phyloP scores from a whole-genome alignment of 2,888 invertebrate species.

The Nomada lathburiana region DNA sequence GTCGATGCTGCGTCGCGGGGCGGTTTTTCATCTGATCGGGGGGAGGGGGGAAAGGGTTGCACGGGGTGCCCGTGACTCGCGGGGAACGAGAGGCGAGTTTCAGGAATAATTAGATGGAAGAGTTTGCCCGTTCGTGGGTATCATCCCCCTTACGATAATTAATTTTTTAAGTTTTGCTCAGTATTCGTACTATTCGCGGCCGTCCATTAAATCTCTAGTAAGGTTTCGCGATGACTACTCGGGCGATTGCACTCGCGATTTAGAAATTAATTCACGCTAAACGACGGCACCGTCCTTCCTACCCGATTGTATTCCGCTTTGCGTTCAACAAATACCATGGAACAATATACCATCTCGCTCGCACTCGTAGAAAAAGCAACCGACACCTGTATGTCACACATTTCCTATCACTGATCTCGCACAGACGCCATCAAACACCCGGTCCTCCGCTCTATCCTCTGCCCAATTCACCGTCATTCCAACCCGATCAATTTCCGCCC shows the following conservation, averaged over 20 bases:
- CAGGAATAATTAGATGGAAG: neutral
- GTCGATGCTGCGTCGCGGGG: slow-evolving; percentile 2
- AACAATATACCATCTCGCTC: neutral
- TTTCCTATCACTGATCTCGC: neutral
- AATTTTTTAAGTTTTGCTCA: no score
- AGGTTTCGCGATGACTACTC: no score
- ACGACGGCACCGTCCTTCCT: neutral
- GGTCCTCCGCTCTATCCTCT: no score
- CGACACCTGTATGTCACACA: neutral
- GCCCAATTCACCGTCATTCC: no score
- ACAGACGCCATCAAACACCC: no score
- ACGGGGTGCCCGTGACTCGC: neutral
- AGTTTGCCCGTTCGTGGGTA: no score
- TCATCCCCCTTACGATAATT: no score
- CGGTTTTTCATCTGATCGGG: slow-evolving; percentile 12
- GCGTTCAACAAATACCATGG: neutral
- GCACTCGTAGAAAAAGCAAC: neutral
- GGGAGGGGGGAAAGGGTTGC: neutral
- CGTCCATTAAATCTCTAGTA: no score
- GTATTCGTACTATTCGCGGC: no score
- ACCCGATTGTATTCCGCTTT: neutral
- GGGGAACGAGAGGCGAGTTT: neutral
- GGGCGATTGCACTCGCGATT: neutral
- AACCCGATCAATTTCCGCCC: no score
- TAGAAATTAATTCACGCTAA: neutral